Evolutionary conservation across 92 coral and sea anemone species (phyloP).

Genomic region (Porites cylindrica): DNA sequence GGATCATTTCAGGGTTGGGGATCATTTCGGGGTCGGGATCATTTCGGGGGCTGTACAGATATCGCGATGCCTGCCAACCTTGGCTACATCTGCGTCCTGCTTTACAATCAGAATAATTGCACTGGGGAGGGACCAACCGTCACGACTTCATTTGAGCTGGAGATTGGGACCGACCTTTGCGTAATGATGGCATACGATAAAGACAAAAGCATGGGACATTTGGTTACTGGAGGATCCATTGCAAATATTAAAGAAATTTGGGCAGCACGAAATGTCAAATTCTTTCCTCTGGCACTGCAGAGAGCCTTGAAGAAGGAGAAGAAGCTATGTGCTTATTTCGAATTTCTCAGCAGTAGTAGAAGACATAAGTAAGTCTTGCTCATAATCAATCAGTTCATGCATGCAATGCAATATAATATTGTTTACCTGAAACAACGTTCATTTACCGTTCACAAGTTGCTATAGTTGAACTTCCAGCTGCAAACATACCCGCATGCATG

Average conservation of each 20-base stretch:
- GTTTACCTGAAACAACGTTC: too few relatives aligned
- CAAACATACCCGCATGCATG: too few relatives aligned
- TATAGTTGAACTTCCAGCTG: too few relatives aligned
- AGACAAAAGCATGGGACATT: slow-evolving; percentile 72
- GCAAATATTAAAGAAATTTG: slow-evolving; percentile 94
- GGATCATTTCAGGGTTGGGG: too few relatives aligned
- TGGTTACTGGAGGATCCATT: slow-evolving; percentile 82
- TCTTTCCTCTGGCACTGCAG: slow-evolving; percentile 73
- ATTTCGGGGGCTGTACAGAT: slow-evolving; percentile 20
- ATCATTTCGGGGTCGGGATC: too few relatives aligned
- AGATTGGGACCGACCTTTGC: slow-evolving; percentile 78
- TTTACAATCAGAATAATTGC: slow-evolving; percentile 89
- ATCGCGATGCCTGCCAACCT: slow-evolving; percentile 84
- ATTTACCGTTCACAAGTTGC: too few relatives aligned
- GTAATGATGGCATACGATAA: slow-evolving; percentile 87
- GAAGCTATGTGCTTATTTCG: neutral
- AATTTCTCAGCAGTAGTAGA: too few relatives aligned
- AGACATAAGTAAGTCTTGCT: too few relatives aligned
- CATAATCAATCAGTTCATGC: too few relatives aligned
- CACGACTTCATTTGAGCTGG: slow-evolving; percentile 79
- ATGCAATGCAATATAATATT: too few relatives aligned
- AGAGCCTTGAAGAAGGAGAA: slow-evolving; percentile 73
- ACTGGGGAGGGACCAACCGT: slow-evolving; percentile 77
- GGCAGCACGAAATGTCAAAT: slow-evolving; percentile 93
- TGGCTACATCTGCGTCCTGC: slow-evolving; percentile 79